phyloP scores from a whole-genome alignment of 2,797 vertebrate genomes.

The Pipistrellus kuhlii region DNA sequence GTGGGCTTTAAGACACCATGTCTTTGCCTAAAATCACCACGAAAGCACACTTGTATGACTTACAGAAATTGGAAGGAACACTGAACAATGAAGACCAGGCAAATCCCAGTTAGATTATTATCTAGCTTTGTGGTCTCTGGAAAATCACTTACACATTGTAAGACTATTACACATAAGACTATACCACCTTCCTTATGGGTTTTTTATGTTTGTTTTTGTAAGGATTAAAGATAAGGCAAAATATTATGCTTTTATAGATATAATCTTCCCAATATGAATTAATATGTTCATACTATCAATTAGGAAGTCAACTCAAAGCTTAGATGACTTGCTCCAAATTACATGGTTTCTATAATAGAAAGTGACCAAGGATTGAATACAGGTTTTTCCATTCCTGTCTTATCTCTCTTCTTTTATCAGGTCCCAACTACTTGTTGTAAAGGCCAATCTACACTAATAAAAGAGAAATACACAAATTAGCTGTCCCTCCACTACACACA shows the following conservation, averaged over 20 bases:
- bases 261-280: constrained; percentile 21
- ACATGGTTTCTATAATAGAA: constrained; percentile 3
- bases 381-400: neutral
- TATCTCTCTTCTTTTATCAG: neutral
- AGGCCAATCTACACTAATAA: neutral
- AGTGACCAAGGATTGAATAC: neutral
- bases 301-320: constrained; percentile 49
- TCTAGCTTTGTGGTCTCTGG: neutral
- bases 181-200: neutral
- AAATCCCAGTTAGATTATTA: neutral
- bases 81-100: neutral
- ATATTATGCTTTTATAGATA: constrained; percentile 21
- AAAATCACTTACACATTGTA: neutral
- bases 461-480: too few relatives aligned
- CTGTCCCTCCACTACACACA: too few relatives aligned
- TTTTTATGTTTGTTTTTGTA: constrained; percentile 7
- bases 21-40: constrained; percentile 26
- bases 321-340: constrained; percentile 54
- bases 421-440: neutral
- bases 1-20: neutral
- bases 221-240: constrained; percentile 44
- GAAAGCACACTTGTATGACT: neutral
- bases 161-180: neutral
- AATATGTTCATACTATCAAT: neutral
- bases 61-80: neutral